Percentiles rank a stretch among this genome's conserved stretches.
Conservation (phyloP, 2,888 invertebrate genomes). For the Neocrepidodera transversa region DNA sequence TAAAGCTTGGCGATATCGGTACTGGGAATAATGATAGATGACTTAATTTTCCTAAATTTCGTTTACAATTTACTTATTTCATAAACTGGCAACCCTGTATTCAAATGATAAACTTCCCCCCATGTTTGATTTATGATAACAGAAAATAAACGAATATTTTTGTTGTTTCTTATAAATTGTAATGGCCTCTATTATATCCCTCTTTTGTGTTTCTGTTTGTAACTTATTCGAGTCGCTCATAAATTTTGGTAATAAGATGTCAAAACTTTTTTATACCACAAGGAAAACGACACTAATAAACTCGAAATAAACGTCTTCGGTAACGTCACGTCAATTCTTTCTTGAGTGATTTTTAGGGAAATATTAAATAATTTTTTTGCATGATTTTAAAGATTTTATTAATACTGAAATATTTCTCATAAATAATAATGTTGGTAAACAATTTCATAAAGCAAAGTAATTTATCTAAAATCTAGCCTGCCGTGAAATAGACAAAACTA, state of each 20-base stretch:
- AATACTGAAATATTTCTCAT: too few relatives aligned
- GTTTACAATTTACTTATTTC: background rate
- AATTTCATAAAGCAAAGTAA: background rate
- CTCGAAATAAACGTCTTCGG: constrained; percentile 3
- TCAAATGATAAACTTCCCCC: background rate
- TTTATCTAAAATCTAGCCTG: background rate
- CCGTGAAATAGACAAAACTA: constrained; percentile 16
- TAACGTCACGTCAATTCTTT: constrained; percentile 6
- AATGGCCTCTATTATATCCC: background rate
- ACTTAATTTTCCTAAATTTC: too few relatives aligned
- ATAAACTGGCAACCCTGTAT: background rate
- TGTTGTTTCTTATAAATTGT: background rate
- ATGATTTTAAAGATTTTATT: too few relatives aligned
- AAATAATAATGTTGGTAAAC: background rate
- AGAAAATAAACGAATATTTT: background rate
- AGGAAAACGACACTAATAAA: constrained; percentile 7
- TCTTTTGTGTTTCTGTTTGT: constrained; percentile 1
- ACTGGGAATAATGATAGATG: too few relatives aligned
- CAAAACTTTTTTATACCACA: constrained; percentile 8
- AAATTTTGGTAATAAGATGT: constrained; percentile 13
- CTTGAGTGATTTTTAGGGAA: too few relatives aligned
- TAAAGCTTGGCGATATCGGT: too few relatives aligned
- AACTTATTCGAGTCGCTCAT: constrained; percentile 1
- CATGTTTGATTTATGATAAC: constrained; percentile 3
- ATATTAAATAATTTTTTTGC: too few relatives aligned